These are phyloP conservation scores for Chelidonichthys spinosus DNA, from an alignment of 2,797 vertebrate species.

Conservation along the genomic window DNA sequence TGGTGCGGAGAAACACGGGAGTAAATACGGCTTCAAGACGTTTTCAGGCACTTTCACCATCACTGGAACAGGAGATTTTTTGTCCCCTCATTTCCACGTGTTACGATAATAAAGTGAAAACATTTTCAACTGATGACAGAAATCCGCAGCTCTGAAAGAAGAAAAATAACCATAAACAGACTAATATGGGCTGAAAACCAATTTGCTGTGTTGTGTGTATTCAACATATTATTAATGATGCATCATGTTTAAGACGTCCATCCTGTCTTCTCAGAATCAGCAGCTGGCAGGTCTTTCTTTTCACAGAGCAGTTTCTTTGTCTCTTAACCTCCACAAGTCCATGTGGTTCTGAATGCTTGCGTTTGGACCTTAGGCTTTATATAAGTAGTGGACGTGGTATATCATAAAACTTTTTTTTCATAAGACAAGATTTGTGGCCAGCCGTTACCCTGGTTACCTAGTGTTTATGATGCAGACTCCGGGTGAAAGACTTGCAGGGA, in stretches of 20 bases:
- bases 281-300: not conserved
- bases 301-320: not conserved
- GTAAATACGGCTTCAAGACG: not conserved
- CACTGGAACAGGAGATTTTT: not conserved
- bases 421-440: no score
- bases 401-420: no score
- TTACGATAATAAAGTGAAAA: not conserved
- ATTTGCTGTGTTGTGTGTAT: not conserved
- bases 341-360: no score
- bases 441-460: no score
- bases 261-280: not conserved
- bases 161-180: no score
- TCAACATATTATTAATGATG: not conserved
- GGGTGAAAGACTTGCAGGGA: no score
- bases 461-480: no score
- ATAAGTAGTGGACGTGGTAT: no score
- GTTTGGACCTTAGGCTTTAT: no score
- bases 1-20: not conserved
- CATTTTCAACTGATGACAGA: not conserved
- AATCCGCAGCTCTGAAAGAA: not conserved
- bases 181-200: not conserved
- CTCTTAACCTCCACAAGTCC: not conserved
- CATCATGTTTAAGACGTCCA: not conserved
- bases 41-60: not conserved
- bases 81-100: not conserved